Conservation (phyloP, 2,113 vertebrate genomes). For the Scolopax mira region DNA sequence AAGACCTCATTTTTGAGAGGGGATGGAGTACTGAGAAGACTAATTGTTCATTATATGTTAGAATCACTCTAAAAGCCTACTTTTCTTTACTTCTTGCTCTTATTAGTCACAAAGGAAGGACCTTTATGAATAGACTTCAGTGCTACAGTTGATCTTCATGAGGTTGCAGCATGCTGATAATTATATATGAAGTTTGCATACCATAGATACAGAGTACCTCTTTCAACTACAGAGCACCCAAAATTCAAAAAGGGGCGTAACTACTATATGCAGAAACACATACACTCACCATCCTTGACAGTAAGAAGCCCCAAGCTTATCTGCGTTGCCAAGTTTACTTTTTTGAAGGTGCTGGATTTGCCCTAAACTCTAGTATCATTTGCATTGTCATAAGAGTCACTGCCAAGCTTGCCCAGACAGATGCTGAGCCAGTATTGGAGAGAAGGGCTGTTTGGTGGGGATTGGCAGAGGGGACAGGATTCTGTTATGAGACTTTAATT, state of each 20-base stretch:
- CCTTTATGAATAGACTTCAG: rapidly evolving
- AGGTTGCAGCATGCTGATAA: not conserved
- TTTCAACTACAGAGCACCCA: not conserved
- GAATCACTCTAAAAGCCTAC: not conserved
- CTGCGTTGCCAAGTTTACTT: not conserved
- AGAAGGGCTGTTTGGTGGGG: not conserved
- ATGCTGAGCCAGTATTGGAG: not conserved
- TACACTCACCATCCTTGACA: not conserved
- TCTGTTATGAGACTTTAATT: not conserved
- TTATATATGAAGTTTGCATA: not conserved
- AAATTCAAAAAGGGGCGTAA: not conserved
- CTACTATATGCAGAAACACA: not conserved
- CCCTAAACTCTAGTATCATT: not conserved
- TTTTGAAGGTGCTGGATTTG: not conserved
- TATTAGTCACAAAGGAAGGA: not conserved
- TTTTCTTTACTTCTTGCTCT: not conserved
- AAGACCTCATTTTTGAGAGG: not conserved
- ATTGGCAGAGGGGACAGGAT: not conserved
- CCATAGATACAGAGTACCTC: not conserved
- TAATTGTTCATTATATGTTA: not conserved
- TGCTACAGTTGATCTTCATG: not conserved
- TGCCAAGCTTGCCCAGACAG: not conserved
- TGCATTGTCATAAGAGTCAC: not conserved
- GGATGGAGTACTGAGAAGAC: not conserved
- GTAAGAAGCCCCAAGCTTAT: not conserved